These are phyloP conservation scores for Epirrita christyi DNA, from an alignment of 2,888 invertebrate species.

Conservation along the genomic window DNA sequence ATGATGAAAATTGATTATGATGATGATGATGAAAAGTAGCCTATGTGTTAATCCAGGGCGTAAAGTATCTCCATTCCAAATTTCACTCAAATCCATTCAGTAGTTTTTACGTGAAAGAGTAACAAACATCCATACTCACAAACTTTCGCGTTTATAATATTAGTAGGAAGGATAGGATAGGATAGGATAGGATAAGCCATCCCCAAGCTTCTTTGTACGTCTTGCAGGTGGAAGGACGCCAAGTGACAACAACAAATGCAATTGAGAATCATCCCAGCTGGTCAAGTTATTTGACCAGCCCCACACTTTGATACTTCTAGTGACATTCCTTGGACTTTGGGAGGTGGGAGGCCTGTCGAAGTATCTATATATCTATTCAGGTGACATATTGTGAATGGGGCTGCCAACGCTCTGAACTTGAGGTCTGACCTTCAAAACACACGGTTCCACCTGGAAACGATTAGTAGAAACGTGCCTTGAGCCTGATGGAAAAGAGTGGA, in stretches of 20 bases:
- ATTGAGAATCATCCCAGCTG: not conserved
- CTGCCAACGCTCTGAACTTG: slow-evolving; percentile 29
- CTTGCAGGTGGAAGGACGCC: slow-evolving; percentile 5
- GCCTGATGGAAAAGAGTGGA: not conserved
- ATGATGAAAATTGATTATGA: no score
- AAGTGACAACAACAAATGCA: slow-evolving; percentile 5
- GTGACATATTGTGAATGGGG: slow-evolving; percentile 28
- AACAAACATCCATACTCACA: no score
- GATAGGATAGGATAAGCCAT: not conserved
- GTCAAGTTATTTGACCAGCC: not conserved
- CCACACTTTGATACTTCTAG: not conserved
- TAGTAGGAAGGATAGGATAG: no score
- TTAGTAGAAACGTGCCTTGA: not conserved
- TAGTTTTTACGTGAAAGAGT: no score
- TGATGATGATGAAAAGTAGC: no score
- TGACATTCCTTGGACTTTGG: not conserved
- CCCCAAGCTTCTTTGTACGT: not conserved
- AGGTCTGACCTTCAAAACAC: slow-evolving; percentile 14
- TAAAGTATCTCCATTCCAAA: no score
- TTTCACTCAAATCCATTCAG: no score
- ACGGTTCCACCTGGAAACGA: slow-evolving; percentile 7
- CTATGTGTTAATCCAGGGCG: no score
- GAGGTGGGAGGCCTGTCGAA: no score
- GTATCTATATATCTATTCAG: not conserved
- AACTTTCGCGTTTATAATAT: no score